These are phyloP conservation scores for Lytechinus variegatus DNA, from an alignment of 35 echinoderm and acorn worm species.

Conservation along the genomic window DNA sequence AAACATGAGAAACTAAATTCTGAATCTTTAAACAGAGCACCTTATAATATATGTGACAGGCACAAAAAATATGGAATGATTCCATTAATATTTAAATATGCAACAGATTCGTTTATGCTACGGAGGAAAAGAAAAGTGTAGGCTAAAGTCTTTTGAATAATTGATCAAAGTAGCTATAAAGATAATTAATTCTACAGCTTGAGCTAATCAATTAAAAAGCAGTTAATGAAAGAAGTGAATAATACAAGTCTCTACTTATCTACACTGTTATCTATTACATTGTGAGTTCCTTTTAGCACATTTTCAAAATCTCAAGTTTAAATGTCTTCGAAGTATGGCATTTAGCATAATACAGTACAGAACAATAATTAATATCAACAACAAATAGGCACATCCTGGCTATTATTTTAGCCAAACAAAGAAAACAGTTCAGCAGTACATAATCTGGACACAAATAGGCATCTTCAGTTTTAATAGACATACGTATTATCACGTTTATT, in stretches of 20 bases:
- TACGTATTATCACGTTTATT: slow-evolving; percentile 3
- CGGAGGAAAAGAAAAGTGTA: not conserved
- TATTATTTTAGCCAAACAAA: slow-evolving; percentile 20
- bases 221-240: not conserved
- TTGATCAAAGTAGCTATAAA: not conserved
- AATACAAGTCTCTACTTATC: not conserved
- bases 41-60: not conserved
- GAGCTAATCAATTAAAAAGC: not conserved
- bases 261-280: not conserved
- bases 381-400: slow-evolving; percentile 35
- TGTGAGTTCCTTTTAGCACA: not conserved
- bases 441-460: not conserved
- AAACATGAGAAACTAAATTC: not conserved
- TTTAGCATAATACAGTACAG: not conserved
- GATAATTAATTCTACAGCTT: not conserved
- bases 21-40: not conserved
- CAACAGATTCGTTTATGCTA: not conserved
- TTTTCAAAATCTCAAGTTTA: not conserved
- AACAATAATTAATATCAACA: not conserved
- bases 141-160: not conserved
- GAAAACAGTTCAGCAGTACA: not conserved
- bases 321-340: not conserved
- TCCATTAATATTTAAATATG: not conserved
- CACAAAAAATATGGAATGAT: not conserved
- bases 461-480: not conserved